Evolutionary conservation across 2,888 invertebrate species (phyloP), one percentile per base, ranked within the genome.

Genomic region (Pandemis cinnamomeana): DNA sequence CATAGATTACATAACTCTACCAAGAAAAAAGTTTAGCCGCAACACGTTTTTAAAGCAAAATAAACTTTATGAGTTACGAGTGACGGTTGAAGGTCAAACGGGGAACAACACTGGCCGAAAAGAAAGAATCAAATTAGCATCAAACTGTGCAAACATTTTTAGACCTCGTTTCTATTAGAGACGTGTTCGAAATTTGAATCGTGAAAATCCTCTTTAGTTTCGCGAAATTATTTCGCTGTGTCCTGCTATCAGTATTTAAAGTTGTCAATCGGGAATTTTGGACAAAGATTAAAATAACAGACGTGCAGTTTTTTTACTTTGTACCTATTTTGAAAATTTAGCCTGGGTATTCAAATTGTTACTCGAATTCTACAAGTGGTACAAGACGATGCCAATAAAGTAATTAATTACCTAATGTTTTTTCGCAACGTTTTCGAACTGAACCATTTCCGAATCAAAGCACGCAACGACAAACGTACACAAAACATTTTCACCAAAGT

Each of bases 61-160:
- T 48, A 44, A 60, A 60, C 73, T 58, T 58, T 66, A 66, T 70
- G 64, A 66, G 58, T 73, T 58, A 66, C 7, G 7, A 55, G 4
- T 20, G 13, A 7, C 20, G 55, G 0, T 3, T 51, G 58, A 64
- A 69, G 63, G 64, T 70, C 69, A 69, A 60, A 13, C 2, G 44
- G 15, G 27, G 44, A 70, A 61, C 69, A 51, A 64, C 46, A 48
- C 20, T 15, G 48, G 7, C 41, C n/a, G n/a, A n/a, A n/a, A 53
- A 46, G n/a, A 20, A 63, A 66, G 46, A 69, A 69, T 13, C 42
- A 15, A 72, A 73, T 60, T 73, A 66, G 64, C 73, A 73, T 68
- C 72, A 72, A 53, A 69, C 72, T 69, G 64, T 64, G 51, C 60
- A 64, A 69, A 70, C 73, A 46, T n/a, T 51, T 36, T 53, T 36